phyloP scores from a whole-genome alignment of 2,797 vertebrate species.

The Lutjanus argentimaculatus region DNA sequence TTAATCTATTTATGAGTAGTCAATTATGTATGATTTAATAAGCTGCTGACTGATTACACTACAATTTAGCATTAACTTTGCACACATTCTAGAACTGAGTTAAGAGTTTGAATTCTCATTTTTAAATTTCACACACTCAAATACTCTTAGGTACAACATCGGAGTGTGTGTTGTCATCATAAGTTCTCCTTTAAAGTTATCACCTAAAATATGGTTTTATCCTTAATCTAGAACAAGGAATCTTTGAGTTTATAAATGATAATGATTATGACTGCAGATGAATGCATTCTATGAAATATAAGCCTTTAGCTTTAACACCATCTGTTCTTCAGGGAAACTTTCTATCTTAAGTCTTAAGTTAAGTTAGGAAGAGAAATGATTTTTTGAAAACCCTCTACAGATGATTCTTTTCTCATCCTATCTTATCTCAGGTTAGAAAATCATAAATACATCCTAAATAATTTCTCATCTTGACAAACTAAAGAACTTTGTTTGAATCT shows the following conservation, averaged over 20 bases:
- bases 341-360: too few species aligned
- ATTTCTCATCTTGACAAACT: too few species aligned
- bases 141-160: not conserved
- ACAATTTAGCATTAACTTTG: slow-evolving; percentile 17
- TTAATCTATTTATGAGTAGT: not conserved
- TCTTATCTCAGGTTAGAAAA: too few species aligned
- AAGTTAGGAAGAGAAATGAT: too few species aligned
- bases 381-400: too few species aligned
- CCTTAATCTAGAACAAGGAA: not conserved
- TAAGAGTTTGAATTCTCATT: not conserved
- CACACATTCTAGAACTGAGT: not conserved
- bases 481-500: too few species aligned
- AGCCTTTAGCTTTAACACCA: slow-evolving; percentile 3
- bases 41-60: slow-evolving; percentile 25
- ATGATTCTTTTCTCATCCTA: too few species aligned
- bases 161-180: not conserved
- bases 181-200: not conserved
- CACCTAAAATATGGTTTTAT: not conserved
- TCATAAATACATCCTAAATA: too few species aligned
- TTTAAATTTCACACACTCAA: slow-evolving; percentile 1
- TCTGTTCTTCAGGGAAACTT: not conserved
- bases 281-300: slow-evolving; percentile 7
- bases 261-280: not conserved
- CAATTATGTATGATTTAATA: slow-evolving; percentile 31
- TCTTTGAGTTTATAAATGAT: not conserved